phyloP scores from a whole-genome alignment of 2,888 invertebrate genomes.

The Dorcus hopei region DNA sequence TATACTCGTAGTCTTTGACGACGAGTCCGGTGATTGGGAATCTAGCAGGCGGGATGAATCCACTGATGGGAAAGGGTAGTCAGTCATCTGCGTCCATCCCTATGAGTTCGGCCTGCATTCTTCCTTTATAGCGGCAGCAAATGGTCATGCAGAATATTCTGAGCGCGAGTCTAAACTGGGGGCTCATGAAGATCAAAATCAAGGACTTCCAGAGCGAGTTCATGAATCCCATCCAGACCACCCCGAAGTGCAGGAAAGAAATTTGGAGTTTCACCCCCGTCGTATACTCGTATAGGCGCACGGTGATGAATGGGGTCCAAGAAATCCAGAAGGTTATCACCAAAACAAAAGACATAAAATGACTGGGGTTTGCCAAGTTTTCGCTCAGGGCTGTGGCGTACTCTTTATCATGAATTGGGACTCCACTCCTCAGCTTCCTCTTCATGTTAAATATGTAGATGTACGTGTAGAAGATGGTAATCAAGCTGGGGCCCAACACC shows the following conservation, averaged over 20 bases:
- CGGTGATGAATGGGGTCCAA: constrained; percentile 85
- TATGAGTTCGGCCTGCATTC: constrained; percentile 80
- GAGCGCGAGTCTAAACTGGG: constrained; percentile 87
- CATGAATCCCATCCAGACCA: constrained; percentile 92
- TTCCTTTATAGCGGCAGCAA: constrained; percentile 81
- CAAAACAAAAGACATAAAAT: constrained; percentile 92
- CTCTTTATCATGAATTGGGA: constrained; percentile 88
- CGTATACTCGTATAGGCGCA: constrained; percentile 66
- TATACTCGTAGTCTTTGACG: constrained; percentile 45
- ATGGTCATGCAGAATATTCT: constrained; percentile 84
- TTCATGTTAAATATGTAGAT: constrained; percentile 93
- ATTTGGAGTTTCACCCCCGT: constrained; percentile 63
- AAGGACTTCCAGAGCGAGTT: constrained; percentile 96
- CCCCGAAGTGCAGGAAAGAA: constrained; percentile 84
- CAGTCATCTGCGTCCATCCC: constrained; percentile 86
- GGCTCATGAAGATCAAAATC: constrained; percentile 84
- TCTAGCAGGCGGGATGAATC: constrained; percentile 31
- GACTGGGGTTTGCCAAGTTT: constrained; percentile 89
- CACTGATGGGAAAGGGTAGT: constrained; percentile 43
- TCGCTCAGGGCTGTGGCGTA: constrained; percentile 87
- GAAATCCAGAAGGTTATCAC: constrained; percentile 89
- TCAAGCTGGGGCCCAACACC: constrained; percentile 90
- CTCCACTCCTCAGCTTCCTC: constrained; percentile 77
- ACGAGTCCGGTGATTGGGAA: constrained; percentile 44
- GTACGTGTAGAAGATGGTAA: constrained; percentile 93